Evolutionary conservation across 2,113 vertebrate species (phyloP), one percentile per base, ranked within the genome.

Genomic region (Tretioscincus oriximinensis): DNA sequence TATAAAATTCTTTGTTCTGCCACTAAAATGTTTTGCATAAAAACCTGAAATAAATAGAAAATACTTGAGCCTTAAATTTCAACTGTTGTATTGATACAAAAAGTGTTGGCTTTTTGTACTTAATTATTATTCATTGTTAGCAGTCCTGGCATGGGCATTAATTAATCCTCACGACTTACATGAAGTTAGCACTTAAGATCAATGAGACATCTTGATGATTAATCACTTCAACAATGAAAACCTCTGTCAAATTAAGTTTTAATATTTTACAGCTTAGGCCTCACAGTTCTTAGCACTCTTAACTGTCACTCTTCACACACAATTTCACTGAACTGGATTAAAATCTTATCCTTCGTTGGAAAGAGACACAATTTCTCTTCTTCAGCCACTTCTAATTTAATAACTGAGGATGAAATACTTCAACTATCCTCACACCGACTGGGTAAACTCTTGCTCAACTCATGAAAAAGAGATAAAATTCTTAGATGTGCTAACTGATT

Each of bases 221-320:
- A 63, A 4, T 35, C 65, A 77, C 0, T 29, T 78, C 11, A 18
- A 51, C 68, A 1, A 31, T 69, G 69, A 63, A n/a, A 72, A 31
- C 28, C 20, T 20, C n/a, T 87, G 83, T 81, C 51, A 83, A 82
- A 78, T 71, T 78, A 84, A 83, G 76, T 76, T 35, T 66, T 70
- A 71, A 85, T 84, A 47, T 71, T 85, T 41, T 31, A 80, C 26
- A 88, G 54, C 58, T 64, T 61, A 35, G 73, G 14, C 47, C 3
- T 45, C 47, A 76, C 29, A 9, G 1, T 73, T 54, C 20, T 18
- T 65, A 73, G 29, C 8, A 9, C 22, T 47, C 51, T 75, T 78
- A 20, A n/a, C 64, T 74, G 41, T 10, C 71, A 63, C 29, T 71
- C 31, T 70, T 41, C 31, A 69, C 61, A 69, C 49, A 71, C 66